Base-by-base conservation (phyloP, 2,888 invertebrate species). In the Cataglyphis cursor region DNA sequence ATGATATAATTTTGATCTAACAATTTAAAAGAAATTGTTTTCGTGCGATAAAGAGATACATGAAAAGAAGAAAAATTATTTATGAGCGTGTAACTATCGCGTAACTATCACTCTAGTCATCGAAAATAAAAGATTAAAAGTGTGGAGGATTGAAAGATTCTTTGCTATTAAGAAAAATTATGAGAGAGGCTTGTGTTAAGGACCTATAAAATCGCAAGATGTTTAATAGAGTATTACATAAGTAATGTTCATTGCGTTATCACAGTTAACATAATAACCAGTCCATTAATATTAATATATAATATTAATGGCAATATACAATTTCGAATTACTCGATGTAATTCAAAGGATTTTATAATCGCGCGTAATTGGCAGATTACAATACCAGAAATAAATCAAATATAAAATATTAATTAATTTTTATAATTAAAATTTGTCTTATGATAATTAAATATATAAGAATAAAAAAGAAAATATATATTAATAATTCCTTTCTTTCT, bases 181-280 rank as follows among this genome's bases (percentile, higher is more conserved):
- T 21, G 75, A 48, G 5, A 18, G 18, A 48, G 18, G 18, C 18
- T 18, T 48, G 18, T 48, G 0, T 5, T 54, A 31, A 2, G 24
- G 0, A 44, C n/a, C n/a, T 44, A 54, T 44, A 54, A 44, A 44
- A 51, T 44, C 18, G 31, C 18, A 24, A 12, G 0, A 15, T 64
- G 8, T n/a, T 82, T 61, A 76, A 48, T 12, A 62, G 21, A 6
- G 66, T 75, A 8, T 76, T 66, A 18, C 59, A 82, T 61, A 76
- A 82, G 18, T 18, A 59, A 10, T 28, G 3, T 21, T 68, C 24
- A 66, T 59, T 48, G 38, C 24, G 18, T 15, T 44, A 24, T 64
- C 38, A 35, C n/a, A 3, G n/a, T n/a, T 51, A 51, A 51, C 2
- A n/a, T 51, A 51, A 51, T 8, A 51, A n/a, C n/a, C 6, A 8